Percentiles rank a stretch among this genome's conserved stretches.
Conservation (phyloP, 2,797 vertebrate genomes). For the Brotula barbata region DNA sequence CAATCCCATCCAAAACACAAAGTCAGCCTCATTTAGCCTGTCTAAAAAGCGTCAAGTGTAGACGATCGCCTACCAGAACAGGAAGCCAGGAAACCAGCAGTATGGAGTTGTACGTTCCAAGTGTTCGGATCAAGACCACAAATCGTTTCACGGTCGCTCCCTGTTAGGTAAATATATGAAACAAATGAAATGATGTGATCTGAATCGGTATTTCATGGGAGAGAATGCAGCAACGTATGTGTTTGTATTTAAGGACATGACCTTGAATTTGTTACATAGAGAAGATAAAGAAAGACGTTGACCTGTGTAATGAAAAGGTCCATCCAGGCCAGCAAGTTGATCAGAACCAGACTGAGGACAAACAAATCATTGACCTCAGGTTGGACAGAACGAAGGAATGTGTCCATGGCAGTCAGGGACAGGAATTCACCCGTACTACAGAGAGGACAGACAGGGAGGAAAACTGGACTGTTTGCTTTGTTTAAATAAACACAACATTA, state of each 20-base stretch:
- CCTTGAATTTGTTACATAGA: neutral
- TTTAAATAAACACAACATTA: neutral
- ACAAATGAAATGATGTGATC: too few species aligned
- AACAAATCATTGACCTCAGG: slow-evolving; percentile 98
- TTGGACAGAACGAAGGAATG: slow-evolving; percentile 93
- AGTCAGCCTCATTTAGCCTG: neutral
- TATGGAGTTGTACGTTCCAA: slow-evolving; percentile 97
- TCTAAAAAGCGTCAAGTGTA: neutral
- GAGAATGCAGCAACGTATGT: too few species aligned
- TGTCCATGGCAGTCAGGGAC: slow-evolving; percentile 94
- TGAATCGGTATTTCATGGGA: too few species aligned
- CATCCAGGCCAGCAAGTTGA: slow-evolving; percentile 99
- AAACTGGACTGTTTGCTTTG: neutral
- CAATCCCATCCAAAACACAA: too few species aligned
- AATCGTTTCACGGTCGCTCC: slow-evolving; percentile 97
- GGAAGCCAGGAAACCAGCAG: slow-evolving; percentile 97
- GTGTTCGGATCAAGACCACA: slow-evolving; percentile 96
- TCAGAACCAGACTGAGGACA: slow-evolving; percentile 93
- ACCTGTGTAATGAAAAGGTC: slow-evolving; percentile 95
- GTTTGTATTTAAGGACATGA: too few species aligned
- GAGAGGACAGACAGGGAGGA: neutral
- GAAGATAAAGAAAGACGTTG: neutral
- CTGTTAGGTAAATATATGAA: slow-evolving; percentile 61
- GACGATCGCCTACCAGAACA: slow-evolving; percentile 77
- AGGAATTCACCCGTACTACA: slow-evolving; percentile 89